Evolutionary conservation across 2,888 invertebrate genomes (phyloP), one percentile per base, ranked within the genome.

Genomic region (Drosophila longiperda): DNA sequence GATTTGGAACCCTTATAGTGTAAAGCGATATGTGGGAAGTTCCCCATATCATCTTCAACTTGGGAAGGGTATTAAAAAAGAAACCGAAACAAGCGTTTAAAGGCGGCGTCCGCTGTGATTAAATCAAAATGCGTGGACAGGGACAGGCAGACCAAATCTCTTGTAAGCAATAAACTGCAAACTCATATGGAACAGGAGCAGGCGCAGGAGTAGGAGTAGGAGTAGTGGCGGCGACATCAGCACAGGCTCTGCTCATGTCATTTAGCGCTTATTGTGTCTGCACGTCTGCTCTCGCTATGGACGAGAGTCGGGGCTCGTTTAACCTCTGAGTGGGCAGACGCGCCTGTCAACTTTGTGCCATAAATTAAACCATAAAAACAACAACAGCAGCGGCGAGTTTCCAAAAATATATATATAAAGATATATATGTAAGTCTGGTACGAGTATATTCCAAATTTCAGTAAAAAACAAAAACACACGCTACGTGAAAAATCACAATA

Each of bases 241-340:
- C 38, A 53, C 67, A 68, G 73, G 20, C 66, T 50, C 68, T 82
- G 80, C 60, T 69, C 81, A 80, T 84, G 83, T 83, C 87, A 87
- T 87, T 87, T 87, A 89, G 87, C 74, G 80, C 75, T 86, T 86
- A 85, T 85, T 88, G 88, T 85, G 85, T 86, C 89, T 78, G 86
- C 86, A 86, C 84, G 89, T 86, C 78, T 82, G 73, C 69, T 62
- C 62, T 42, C 60, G 60, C 72, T 58, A 42, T 45, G 40, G 38
- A 42, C 12, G 48, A 42, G 45, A 38, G 36, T 69, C 45, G 50
- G 42, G 80, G 40, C 81, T 80, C 79, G 77, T 72, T 75, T 74
- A 80, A 82, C 82, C 82, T 80, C 74, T 82, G 82, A 76, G 82
- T 81, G 79, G 83, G 82, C 80, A 80, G 82, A 80, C 78, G 80